These are phyloP conservation scores for Catharus fuscescens DNA, from an alignment of 2,113 vertebrate genomes.

Conservation along the genomic window DNA sequence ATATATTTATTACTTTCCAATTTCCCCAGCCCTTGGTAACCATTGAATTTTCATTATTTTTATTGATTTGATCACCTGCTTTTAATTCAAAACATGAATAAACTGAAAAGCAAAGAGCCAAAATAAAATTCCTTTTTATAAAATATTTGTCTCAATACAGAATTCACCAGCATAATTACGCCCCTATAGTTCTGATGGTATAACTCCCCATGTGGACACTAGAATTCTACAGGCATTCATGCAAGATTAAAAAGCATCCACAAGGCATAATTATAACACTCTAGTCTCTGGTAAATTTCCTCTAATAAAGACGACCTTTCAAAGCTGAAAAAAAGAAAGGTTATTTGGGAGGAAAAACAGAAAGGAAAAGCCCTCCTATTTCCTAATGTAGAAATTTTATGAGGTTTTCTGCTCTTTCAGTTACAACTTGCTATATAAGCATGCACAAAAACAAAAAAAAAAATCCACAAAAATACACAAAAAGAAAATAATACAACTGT, in stretches of 20 bases:
- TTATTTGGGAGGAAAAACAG: background rate
- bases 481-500: background rate
- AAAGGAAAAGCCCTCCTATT: background rate
- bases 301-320: constrained; percentile 23
- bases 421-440: background rate
- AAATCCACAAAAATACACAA: background rate
- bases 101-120: constrained; percentile 16
- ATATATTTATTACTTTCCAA: constrained; percentile 53
- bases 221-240: constrained; percentile 44
- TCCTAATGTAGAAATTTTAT: background rate
- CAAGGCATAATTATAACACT: constrained; percentile 44
- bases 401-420: background rate
- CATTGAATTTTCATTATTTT: constrained; percentile 55
- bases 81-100: constrained; percentile 21
- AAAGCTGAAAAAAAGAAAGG: background rate
- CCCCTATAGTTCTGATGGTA: constrained; percentile 17
- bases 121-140: constrained; percentile 47
- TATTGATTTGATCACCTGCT: constrained; percentile 48
- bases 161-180: background rate
- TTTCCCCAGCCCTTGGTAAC: constrained; percentile 26
- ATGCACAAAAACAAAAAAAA: background rate
- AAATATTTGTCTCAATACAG: constrained; percentile 19
- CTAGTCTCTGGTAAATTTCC: constrained; percentile 37
- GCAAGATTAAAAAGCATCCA: constrained; percentile 57
- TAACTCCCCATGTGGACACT: constrained; percentile 18